A percentile compares a stretch with the other conserved stretches of the same genome.
These are phyloP conservation scores for Australoheros facetus DNA, from an alignment of 2,797 vertebrate species.

Conservation along the genomic window DNA sequence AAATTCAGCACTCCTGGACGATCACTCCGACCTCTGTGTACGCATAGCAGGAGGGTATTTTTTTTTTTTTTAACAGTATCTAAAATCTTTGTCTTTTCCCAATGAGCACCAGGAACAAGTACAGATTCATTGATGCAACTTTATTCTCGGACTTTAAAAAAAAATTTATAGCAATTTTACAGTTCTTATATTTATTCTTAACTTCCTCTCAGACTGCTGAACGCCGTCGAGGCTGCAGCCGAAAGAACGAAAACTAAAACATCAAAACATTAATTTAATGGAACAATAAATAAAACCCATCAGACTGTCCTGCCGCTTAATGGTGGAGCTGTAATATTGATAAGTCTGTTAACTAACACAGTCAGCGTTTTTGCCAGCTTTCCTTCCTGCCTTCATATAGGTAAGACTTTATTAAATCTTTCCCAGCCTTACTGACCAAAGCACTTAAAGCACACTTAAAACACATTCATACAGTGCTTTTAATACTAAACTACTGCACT, in stretches of 20 bases:
- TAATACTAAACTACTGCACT: too few species aligned
- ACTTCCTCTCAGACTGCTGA: neutral
- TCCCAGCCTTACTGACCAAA: neutral
- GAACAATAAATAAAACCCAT: neutral
- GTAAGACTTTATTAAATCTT: neutral
- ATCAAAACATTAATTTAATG: neutral
- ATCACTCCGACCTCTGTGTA: neutral
- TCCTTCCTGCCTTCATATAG: neutral
- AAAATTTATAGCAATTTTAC: too few species aligned
- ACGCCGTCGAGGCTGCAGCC: neutral
- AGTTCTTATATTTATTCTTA: too few species aligned
- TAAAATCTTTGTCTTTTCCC: neutral
- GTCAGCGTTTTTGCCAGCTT: neutral
- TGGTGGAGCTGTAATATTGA: neutral
- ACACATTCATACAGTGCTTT: neutral
- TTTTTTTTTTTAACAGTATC: neutral
- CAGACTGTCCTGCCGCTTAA: neutral
- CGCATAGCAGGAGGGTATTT: neutral
- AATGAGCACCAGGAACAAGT: neutral
- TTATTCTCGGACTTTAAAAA: neutral
- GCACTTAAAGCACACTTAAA: neutral
- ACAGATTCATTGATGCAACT: neutral
- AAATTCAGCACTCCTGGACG: neutral
- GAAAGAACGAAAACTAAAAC: neutral
- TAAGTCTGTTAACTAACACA: neutral